phyloP scores from a whole-genome alignment of 2,113 vertebrate genomes.

The Hemibagrus wyckioides region DNA sequence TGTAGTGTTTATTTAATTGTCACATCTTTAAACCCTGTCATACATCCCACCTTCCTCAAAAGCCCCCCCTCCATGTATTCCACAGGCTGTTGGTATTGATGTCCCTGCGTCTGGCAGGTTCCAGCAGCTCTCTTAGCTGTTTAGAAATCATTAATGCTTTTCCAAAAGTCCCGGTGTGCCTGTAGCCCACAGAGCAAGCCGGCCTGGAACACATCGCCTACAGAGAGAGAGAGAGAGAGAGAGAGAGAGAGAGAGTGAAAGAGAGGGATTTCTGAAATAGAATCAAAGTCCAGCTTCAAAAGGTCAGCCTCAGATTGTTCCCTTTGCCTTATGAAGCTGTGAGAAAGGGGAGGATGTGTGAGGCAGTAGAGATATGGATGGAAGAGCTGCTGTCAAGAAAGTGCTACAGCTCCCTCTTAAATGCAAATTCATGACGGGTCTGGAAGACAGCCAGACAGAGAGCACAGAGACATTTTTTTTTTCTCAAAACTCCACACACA shows the following conservation, averaged over 20 bases:
- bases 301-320: slow-evolving; percentile 49
- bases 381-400: slow-evolving; percentile 45
- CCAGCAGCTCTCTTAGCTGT: slow-evolving; percentile 54
- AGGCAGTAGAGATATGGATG: slow-evolving; percentile 43
- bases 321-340: slow-evolving; percentile 50
- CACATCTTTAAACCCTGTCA: slow-evolving; percentile 12
- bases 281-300: slow-evolving; percentile 58
- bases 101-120: slow-evolving; percentile 18
- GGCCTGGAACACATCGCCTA: slow-evolving; percentile 54
- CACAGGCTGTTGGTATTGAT: slow-evolving; percentile 25
- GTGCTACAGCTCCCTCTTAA: slow-evolving; percentile 42
- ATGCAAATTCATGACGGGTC: slow-evolving; percentile 51
- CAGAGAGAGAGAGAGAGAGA: slow-evolving; percentile 35
- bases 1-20: background rate
- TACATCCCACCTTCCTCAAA: slow-evolving; percentile 10
- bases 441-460: slow-evolving; percentile 40
- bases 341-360: slow-evolving; percentile 29
- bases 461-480: slow-evolving; percentile 10
- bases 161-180: slow-evolving; percentile 52
- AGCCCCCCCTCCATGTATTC: slow-evolving; percentile 8
- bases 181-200: slow-evolving; percentile 51
- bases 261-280: slow-evolving; percentile 53
- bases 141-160: slow-evolving; percentile 59
- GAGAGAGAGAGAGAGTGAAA: slow-evolving; percentile 21
- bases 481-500: slow-evolving; percentile 45